Evolutionary conservation across 2,113 vertebrate species (phyloP), one percentile per base, ranked within the genome.

Genomic region (Hippocampus abdominalis): DNA sequence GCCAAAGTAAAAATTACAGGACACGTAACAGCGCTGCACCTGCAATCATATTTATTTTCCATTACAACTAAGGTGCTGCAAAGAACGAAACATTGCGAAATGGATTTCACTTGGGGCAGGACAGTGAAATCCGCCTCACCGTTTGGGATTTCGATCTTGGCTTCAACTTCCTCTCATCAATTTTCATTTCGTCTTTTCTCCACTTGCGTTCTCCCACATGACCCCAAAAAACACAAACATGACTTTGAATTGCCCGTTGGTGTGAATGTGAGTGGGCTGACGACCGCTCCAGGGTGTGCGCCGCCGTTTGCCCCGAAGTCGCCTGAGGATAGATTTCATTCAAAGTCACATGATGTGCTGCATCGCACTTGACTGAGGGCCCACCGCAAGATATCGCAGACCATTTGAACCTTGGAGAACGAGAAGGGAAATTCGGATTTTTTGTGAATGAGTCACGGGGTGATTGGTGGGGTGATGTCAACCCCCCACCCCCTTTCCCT

Each of bases 401-500:
- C 78, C 72, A 66, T 69, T 82, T 69, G 56, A 81, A 68, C 75
- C 78, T 73, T 48, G 71, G 70, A 74, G 83, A 82, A 71, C 72
- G 68, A 76, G 66, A 77, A 69, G 72, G 71, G 81, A 84, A 86
- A 84, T 82, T 71, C 68, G 74, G 86, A 90, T 86, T 80, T 86
- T 86, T 84, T 77, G 69, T 68, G 73, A 80, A 80, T 91, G 91
- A 91, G 87, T 92, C 90, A 90, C 72, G 44, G 69, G 56, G 66
- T 68, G 73, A 78, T 76, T 79, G 76, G 81, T 36, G 84, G 83
- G 77, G 75, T 76, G 79, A 86, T 80, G 84, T 81, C 76, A 72
- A 46, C 69, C 66, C 75, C 10, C 10, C 71, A 65, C 76, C 27
- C 27, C 27, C 27, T 2, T 1, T 32, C 29, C 78, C 71, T 71